Percentiles rank a stretch among this genome's conserved stretches.
Conservation (phyloP, 2,797 vertebrate genomes). For the Ispidina lecontei region DNA sequence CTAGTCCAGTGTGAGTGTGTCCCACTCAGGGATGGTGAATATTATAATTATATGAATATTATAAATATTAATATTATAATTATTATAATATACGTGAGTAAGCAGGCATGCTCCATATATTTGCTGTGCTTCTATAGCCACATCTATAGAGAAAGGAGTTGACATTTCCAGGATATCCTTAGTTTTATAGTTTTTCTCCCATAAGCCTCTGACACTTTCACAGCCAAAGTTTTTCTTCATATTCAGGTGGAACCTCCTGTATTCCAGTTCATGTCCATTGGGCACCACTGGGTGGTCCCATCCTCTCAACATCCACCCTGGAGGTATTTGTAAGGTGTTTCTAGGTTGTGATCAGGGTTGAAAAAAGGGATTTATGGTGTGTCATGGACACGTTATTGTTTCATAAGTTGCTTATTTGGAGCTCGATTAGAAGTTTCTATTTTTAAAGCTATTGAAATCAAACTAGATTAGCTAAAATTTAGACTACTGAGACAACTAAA, state of each 20-base stretch:
- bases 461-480: constrained; percentile 60
- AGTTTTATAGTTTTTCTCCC: background rate
- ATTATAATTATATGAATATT: too few species aligned
- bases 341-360: background rate
- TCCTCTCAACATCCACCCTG: background rate
- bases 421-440: constrained; percentile 15
- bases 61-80: too few species aligned
- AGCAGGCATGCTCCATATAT: background rate
- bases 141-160: background rate
- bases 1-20: accelerated
- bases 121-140: background rate
- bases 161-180: background rate
- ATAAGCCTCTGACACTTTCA: background rate
- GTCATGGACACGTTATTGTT: background rate
- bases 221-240: background rate
- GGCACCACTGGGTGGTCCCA: background rate
- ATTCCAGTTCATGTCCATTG: background rate
- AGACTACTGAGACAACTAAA: constrained; percentile 40
- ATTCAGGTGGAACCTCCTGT: background rate
- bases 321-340: background rate
- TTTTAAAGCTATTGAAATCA: constrained; percentile 58
- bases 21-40: background rate
- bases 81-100: accelerated
- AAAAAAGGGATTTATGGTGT: background rate
- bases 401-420: constrained; percentile 11